phyloP scores from a whole-genome alignment of 2,888 invertebrate genomes.

The Didymodactylos carnosus region DNA sequence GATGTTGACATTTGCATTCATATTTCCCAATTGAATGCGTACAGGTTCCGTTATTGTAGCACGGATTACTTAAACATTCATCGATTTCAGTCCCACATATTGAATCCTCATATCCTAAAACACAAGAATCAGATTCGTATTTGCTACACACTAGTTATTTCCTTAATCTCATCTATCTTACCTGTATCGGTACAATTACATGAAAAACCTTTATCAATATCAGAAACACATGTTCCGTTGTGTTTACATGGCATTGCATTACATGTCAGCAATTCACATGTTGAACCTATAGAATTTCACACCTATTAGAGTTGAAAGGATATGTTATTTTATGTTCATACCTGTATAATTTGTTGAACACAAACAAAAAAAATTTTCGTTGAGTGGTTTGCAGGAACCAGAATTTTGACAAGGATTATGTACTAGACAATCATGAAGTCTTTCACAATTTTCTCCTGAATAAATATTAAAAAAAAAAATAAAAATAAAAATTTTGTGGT shows the following conservation, averaged over 20 bases:
- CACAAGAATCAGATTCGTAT: background rate
- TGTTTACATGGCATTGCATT: constrained; percentile 6
- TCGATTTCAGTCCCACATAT: constrained; percentile 11
- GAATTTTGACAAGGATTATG: background rate
- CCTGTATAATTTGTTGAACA: background rate
- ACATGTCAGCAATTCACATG: constrained; percentile 7
- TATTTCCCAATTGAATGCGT: background rate
- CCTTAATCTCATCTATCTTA: constrained; percentile 15
- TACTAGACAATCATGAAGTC: background rate
- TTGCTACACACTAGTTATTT: background rate
- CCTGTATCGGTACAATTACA: constrained; percentile 25
- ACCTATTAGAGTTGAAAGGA: no score
- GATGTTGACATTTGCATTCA: constrained; percentile 4
- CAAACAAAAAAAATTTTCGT: background rate
- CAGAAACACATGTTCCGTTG: constrained; percentile 11
- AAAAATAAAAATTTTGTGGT: no score
- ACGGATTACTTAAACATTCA: constrained; percentile 14
- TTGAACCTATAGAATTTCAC: background rate
- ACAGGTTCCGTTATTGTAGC: constrained; percentile 11
- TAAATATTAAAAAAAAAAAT: no score
- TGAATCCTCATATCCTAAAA: constrained; percentile 5
- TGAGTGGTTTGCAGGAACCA: background rate
- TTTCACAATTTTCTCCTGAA: constrained; percentile 4
- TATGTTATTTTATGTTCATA: background rate
- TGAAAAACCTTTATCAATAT: constrained; percentile 18